Evolutionary conservation across 2,888 invertebrate genomes (phyloP).

Genomic region (Agriopis aurantiaria): DNA sequence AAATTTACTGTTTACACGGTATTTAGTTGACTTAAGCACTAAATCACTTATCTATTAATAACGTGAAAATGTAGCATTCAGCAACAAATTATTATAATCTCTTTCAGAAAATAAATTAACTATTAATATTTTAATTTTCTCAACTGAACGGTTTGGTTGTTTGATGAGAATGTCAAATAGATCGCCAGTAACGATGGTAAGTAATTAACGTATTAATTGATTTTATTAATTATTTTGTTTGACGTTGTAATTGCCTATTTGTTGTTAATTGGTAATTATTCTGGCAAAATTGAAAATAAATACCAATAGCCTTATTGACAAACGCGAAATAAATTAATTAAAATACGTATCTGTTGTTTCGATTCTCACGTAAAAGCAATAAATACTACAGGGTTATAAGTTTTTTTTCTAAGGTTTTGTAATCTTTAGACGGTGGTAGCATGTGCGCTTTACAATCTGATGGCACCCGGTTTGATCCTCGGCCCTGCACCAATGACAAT

Average conservation of each 20-base stretch:
- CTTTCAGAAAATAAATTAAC: no score
- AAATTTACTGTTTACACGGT: no score
- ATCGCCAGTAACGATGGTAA: conserved; percentile 5
- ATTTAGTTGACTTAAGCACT: no score
- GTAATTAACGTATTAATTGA: conserved; percentile 25
- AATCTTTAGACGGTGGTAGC: no score
- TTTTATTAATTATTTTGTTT: conserved; percentile 18
- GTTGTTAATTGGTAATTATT: not conserved
- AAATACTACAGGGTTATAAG: not conserved
- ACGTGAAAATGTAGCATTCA: no score
- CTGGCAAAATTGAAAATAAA: not conserved
- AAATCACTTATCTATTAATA: no score
- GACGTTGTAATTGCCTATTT: conserved; percentile 15
- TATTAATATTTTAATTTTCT: not conserved
- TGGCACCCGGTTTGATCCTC: no score
- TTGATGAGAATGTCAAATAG: conserved; percentile 15
- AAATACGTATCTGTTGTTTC: not conserved
- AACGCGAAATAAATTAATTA: not conserved
- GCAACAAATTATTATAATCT: no score
- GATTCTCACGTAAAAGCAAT: not conserved
- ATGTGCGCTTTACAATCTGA: no score
- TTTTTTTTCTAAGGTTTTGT: no score
- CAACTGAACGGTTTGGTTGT: conserved; percentile 1
- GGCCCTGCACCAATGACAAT: no score
- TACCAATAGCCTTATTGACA: not conserved